phyloP scores from a whole-genome alignment of 2,797 vertebrate genomes.

The Balearica regulorum region DNA sequence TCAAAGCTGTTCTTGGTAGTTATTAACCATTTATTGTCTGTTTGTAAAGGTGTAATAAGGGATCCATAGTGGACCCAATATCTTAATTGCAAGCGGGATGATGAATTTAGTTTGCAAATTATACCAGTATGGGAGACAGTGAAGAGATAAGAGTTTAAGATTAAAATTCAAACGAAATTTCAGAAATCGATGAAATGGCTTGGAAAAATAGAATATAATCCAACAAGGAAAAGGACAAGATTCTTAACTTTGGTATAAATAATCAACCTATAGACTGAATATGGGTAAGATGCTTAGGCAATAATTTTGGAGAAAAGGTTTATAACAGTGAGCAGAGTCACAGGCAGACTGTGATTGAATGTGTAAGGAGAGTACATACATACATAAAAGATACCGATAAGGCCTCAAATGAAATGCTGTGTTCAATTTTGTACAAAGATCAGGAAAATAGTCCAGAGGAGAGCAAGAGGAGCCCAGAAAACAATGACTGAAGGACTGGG shows the following conservation, averaged over 20 bases:
- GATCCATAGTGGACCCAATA: not conserved
- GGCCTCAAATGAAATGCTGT: not conserved
- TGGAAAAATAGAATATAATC: not conserved
- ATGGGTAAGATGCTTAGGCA: not conserved
- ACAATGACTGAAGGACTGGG: not conserved
- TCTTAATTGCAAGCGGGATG: not conserved
- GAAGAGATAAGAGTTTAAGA: not conserved
- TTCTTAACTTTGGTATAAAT: not conserved
- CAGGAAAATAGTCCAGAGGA: not conserved
- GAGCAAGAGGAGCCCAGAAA: not conserved
- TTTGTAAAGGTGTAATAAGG: not conserved
- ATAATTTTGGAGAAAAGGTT: not conserved
- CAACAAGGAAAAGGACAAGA: not conserved
- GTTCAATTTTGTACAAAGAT: not conserved
- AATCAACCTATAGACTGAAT: not conserved
- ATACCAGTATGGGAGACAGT: not conserved
- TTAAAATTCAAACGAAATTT: not conserved
- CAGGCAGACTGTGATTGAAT: not conserved
- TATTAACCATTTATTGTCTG: not conserved
- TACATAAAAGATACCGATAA: not conserved
- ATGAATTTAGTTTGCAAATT: not conserved
- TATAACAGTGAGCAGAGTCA: not conserved
- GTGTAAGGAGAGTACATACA: not conserved
- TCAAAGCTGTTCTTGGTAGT: not conserved
- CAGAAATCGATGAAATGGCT: not conserved